Base-by-base conservation (phyloP, 2,113 vertebrate genomes). In the Microtus ochrogaster region DNA sequence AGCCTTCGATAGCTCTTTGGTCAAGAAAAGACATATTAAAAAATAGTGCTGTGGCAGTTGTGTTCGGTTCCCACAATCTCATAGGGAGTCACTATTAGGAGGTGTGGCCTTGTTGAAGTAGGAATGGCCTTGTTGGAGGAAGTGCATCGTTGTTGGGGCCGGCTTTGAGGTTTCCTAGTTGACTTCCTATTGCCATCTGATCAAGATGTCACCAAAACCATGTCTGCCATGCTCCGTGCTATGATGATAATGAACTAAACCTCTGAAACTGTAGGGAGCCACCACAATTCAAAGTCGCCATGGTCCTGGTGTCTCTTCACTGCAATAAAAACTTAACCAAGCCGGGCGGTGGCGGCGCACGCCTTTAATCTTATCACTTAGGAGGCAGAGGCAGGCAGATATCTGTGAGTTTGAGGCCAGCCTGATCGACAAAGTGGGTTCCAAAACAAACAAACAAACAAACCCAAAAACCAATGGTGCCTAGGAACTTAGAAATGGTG, bases 21-120 rank as follows among this genome's bases (percentile, higher is more conserved):
- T 70, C 94, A 91, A 94, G 96, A 95, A 95, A 85, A 26, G 36
- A 7, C 30, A 68, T 66, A 36, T 49, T 17, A 28, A 41, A 84
- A 44, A 63, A 84, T 65, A 26, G 47, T 79, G 72, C 66, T 36
- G 14, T 36, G 33, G 66, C 36, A 17, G 66, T 66, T 30, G 30
- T 36, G 16, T 19, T 70, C 6, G 33, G 33, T 17, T 36, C 33
- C 33, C 68, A n/a, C 36, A 70, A 19, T 70, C 68, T 70, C 68
- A 70, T 1, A n/a, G 68, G 68, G 68, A 70, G 68, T 2, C 33
- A 70, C 33, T 70, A 70, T 17, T n/a, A n/a, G 30, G 33, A 70
- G 33, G 33, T 70, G 14, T 44, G 44, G 44, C 44, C 5, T 70
- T 36, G 33, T 36, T 70, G 33, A 3, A 70, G 68, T 7, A 0